Conservation (phyloP, 2,888 invertebrate species). For the Tillus elongatus region DNA sequence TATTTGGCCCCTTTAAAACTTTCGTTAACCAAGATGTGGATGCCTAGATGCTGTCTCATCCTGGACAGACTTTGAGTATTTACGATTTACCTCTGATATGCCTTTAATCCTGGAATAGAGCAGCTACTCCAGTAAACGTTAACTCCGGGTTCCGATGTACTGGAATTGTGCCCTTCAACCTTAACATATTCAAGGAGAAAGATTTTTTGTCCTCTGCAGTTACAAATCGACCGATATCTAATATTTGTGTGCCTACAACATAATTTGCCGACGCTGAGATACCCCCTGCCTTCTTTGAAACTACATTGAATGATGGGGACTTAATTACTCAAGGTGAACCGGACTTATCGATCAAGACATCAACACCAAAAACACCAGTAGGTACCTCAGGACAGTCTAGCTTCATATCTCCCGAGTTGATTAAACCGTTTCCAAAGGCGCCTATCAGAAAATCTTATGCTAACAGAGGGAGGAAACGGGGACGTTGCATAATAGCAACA, state of each 20-base stretch:
- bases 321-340: too few species aligned
- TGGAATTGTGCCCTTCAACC: constrained; percentile 17
- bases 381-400: neutral
- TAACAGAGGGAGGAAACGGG: constrained; percentile 8
- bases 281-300: too few species aligned
- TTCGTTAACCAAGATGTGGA: constrained; percentile 17
- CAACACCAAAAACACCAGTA: neutral
- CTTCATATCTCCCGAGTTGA: constrained; percentile 6
- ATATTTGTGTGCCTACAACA: too few species aligned
- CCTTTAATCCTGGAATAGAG: constrained; percentile 13
- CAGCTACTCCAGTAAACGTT: constrained; percentile 17
- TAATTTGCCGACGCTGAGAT: too few species aligned
- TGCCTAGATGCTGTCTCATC: constrained; percentile 21
- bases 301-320: too few species aligned
- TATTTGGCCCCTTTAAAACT: constrained; percentile 26
- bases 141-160: constrained; percentile 17
- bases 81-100: constrained; percentile 18
- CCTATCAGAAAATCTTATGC: constrained; percentile 2
- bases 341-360: too few species aligned
- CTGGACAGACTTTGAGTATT: constrained; percentile 23
- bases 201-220: constrained; percentile 13
- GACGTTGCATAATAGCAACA: constrained; percentile 13
- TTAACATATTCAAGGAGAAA: constrained; percentile 11
- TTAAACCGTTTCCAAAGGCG: constrained; percentile 12
- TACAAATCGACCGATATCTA: constrained; percentile 14